Percentiles rank a stretch among this genome's conserved stretches.
Conservation (phyloP, 1,140 invertebrate species). For the Drosophila watanabei region DNA sequence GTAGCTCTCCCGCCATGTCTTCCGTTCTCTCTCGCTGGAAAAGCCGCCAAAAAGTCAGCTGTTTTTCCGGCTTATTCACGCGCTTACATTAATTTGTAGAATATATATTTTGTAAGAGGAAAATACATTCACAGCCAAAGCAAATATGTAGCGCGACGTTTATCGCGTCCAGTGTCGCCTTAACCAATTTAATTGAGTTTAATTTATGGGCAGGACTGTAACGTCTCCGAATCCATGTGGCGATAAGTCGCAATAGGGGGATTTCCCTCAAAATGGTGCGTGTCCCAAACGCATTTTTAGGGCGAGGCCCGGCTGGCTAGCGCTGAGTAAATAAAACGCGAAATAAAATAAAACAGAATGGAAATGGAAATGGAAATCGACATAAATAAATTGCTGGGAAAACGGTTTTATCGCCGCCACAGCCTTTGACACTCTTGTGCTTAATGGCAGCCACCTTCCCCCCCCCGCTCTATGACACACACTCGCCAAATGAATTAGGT, state of each 20-base stretch:
- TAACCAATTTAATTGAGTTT: conserved; percentile 63
- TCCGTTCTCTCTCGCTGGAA: conserved; percentile 50
- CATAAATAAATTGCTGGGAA: conserved; percentile 75
- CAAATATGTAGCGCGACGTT: conserved; percentile 46
- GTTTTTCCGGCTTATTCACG: conserved; percentile 26
- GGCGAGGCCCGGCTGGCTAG: conserved; percentile 38
- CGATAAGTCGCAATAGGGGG: conserved; percentile 20
- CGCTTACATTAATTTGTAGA: conserved; percentile 17
- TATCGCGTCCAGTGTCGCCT: conserved; percentile 42
- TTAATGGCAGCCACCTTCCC: conserved; percentile 30
- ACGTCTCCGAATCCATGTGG: conserved; percentile 36
- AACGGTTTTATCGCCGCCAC: conserved; percentile 66
- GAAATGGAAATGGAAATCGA: conserved; percentile 57
- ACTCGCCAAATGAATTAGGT: conserved; percentile 48
- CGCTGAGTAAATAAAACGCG: conserved; percentile 59
- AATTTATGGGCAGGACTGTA: conserved; percentile 51
- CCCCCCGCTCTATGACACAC: conserved; percentile 7
- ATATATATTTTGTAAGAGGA: conserved; percentile 1
- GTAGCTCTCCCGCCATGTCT: conserved; percentile 4
- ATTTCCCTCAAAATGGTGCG: conserved; percentile 64
- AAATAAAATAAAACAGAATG: conserved; percentile 69
- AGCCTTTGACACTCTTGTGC: conserved; percentile 77
- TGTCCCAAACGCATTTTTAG: conserved; percentile 69
- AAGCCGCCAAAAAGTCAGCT: conserved; percentile 72
- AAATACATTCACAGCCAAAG: conserved; percentile 10